Percentiles rank a stretch among this genome's conserved stretches.
Conservation (phyloP, 2,888 invertebrate genomes). For the Idaea biselata region DNA sequence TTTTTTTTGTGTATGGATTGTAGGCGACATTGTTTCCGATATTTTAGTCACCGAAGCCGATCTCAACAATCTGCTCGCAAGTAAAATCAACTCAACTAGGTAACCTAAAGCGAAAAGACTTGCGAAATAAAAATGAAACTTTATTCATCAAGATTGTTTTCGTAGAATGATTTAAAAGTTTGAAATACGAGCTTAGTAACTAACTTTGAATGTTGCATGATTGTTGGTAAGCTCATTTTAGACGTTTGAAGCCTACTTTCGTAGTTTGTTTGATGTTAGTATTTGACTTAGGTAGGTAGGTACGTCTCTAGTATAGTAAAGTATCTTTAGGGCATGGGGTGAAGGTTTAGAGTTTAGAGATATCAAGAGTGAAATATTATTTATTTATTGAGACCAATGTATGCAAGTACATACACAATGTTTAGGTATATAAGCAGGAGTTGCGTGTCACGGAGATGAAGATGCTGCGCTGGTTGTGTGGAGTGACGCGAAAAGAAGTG, state of each 20-base stretch:
- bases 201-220: slow-evolving; percentile 11
- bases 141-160: slow-evolving; percentile 22
- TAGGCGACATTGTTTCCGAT: too few relatives aligned
- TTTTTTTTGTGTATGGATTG: too few relatives aligned
- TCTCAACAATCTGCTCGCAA: neutral
- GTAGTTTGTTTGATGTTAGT: neutral
- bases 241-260: neutral
- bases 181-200: slow-evolving; percentile 19
- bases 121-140: slow-evolving; percentile 22
- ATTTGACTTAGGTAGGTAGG: neutral
- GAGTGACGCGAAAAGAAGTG: too few relatives aligned
- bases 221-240: slow-evolving; percentile 5
- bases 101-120: neutral
- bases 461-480: too few relatives aligned
- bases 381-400: too few relatives aligned
- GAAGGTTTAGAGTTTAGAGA: too few relatives aligned
- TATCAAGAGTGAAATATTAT: too few relatives aligned
- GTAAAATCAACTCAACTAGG: neutral
- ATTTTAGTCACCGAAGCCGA: too few relatives aligned
- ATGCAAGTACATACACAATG: too few relatives aligned
- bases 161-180: slow-evolving; percentile 11
- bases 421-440: too few relatives aligned
- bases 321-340: too few relatives aligned
- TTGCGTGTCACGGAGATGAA: too few relatives aligned
- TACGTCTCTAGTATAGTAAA: neutral